Percentiles rank a stretch among this genome's conserved stretches.
phyloP scores from a whole-genome alignment of 1,140 invertebrate genomes.

The Drosophila kikkawai region DNA sequence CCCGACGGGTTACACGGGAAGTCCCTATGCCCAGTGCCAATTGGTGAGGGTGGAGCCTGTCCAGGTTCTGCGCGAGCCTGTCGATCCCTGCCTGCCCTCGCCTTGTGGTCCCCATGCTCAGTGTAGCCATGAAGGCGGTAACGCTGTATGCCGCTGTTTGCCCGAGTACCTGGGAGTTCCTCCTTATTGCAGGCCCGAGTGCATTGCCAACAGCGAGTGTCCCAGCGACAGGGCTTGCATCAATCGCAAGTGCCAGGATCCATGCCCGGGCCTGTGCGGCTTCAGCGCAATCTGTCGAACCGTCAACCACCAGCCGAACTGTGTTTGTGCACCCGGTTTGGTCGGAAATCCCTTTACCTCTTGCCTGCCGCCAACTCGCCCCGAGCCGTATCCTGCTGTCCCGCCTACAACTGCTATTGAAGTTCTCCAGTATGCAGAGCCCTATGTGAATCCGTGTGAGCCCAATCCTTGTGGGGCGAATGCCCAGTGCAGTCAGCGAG shows the following conservation, averaged over 20 bases:
- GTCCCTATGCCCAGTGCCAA: conserved; percentile 90
- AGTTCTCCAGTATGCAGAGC: conserved; percentile 90
- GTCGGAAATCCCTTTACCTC: conserved; percentile 90
- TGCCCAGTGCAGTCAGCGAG: conserved; percentile 87
- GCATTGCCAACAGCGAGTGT: conserved; percentile 89
- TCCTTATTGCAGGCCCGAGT: conserved; percentile 89
- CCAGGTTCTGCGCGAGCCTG: conserved; percentile 90
- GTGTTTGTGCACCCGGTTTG: conserved; percentile 89
- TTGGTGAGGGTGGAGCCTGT: conserved; percentile 87
- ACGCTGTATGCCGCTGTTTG: conserved; percentile 89
- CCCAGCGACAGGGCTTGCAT: conserved; percentile 89
- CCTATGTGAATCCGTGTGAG: conserved; percentile 88
- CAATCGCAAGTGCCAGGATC: conserved; percentile 88
- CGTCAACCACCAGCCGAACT: conserved; percentile 88
- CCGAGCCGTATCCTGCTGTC: conserved; percentile 27
- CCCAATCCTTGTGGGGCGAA: conserved; percentile 88
- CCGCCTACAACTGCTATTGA: conserved; percentile 86
- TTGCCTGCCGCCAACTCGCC: conserved; percentile 85
- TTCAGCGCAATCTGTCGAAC: conserved; percentile 88
- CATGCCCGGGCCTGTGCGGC: conserved; percentile 87
- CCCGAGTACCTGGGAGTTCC: conserved; percentile 88
- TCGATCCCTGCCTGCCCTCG: conserved; percentile 88
- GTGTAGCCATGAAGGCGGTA: conserved; percentile 88
- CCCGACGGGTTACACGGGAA: conserved; percentile 89
- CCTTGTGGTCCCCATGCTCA: conserved; percentile 91